Conservation (phyloP, 2,888 invertebrate species). For the Nomada lathburiana region DNA sequence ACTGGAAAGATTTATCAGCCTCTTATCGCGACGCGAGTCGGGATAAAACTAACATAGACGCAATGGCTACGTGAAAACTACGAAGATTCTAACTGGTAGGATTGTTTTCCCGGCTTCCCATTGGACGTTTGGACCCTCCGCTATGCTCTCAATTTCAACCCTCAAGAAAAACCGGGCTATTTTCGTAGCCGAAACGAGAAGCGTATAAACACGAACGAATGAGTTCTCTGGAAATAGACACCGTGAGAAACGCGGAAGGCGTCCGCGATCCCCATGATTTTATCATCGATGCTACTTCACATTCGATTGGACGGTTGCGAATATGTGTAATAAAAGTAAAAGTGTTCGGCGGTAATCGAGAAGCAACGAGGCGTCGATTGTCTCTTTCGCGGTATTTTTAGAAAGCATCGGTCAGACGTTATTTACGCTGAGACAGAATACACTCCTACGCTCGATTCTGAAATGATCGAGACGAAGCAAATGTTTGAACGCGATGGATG, state of each 20-base stretch:
- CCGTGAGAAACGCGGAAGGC: constrained; percentile 22
- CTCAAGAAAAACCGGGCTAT: constrained; percentile 13
- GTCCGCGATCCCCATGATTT: not conserved
- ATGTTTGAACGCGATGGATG: not conserved
- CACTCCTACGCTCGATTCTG: constrained; percentile 24
- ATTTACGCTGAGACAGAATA: not conserved
- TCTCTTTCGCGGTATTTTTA: constrained; percentile 25
- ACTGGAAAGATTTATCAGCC: constrained; percentile 51
- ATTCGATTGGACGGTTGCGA: not conserved
- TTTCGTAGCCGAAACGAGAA: constrained; percentile 12
- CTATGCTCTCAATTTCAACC: constrained; percentile 44
- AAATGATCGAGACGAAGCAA: constrained; percentile 16
- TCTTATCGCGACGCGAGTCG: constrained; percentile 53
- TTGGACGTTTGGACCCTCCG: constrained; percentile 49
- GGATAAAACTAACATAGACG: constrained; percentile 59
- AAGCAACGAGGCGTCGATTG: constrained; percentile 3
- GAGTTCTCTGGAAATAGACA: constrained; percentile 27
- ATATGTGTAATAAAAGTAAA: not conserved
- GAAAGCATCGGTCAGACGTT: constrained; percentile 14
- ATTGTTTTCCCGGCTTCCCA: constrained; percentile 31
- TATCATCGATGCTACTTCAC: not conserved
- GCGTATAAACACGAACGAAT: not conserved
- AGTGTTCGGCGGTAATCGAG: too few relatives aligned
- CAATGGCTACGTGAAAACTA: constrained; percentile 55
- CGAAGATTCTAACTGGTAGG: constrained; percentile 28